Percentiles rank a stretch among this genome's conserved stretches.
These are phyloP conservation scores for Villa cingulata DNA, from an alignment of 2,888 invertebrate species.

Conservation along the genomic window DNA sequence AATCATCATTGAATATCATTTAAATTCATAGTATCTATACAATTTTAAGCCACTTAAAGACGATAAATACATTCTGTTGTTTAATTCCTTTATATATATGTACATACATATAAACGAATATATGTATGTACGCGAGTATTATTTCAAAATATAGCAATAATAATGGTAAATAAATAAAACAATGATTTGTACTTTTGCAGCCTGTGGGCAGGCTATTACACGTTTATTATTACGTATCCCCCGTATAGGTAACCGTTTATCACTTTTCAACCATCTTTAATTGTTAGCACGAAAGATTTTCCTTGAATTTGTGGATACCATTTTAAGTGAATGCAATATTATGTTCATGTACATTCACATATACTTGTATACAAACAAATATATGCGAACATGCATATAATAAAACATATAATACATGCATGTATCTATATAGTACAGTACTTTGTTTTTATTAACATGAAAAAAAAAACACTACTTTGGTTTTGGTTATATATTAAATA, in stretches of 20 bases:
- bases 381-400: too few species aligned
- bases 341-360: too few species aligned
- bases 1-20: too few species aligned
- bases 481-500: too few species aligned
- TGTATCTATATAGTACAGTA: too few species aligned
- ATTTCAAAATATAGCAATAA: constrained; percentile 13
- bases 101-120: too few species aligned
- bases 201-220: constrained; percentile 12
- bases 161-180: constrained; percentile 15
- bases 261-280: constrained; percentile 11
- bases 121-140: not conserved
- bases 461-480: too few species aligned
- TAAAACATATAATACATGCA: too few species aligned
- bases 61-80: constrained; percentile 5
- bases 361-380: too few species aligned
- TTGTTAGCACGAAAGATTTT: constrained; percentile 6
- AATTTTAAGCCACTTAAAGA: too few species aligned
- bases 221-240: constrained; percentile 5
- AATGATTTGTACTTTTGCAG: constrained; percentile 16
- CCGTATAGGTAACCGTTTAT: constrained; percentile 6
- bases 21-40: too few species aligned
- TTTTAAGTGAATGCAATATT: not conserved
- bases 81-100: constrained; percentile 2
- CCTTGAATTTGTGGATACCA: not conserved
- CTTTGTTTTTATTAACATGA: too few species aligned